phyloP scores from a whole-genome alignment of 2,113 vertebrate species.

The Tamias sibiricus region DNA sequence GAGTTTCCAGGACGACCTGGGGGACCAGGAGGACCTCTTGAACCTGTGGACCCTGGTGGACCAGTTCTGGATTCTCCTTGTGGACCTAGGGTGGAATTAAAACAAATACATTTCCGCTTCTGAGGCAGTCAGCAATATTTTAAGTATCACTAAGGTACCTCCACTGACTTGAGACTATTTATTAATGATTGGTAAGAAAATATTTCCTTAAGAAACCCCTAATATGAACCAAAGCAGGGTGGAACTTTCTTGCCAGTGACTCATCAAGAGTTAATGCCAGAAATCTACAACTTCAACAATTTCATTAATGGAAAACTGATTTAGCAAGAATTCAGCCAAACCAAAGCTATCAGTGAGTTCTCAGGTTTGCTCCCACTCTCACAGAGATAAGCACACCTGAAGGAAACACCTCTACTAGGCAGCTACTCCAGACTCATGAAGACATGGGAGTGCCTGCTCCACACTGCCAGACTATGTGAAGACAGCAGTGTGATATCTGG shows the following conservation, averaged over 20 bases:
- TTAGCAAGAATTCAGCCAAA: constrained; percentile 83
- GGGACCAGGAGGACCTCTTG: constrained; percentile 92
- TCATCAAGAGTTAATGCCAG: constrained; percentile 86
- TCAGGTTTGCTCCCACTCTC: constrained; percentile 75
- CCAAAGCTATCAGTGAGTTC: constrained; percentile 80
- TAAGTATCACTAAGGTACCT: constrained; percentile 20
- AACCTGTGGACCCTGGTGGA: constrained; percentile 92
- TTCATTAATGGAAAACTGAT: constrained; percentile 87
- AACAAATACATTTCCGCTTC: constrained; percentile 59
- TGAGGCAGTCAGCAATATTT: constrained; percentile 47
- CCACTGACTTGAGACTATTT: constrained; percentile 41
- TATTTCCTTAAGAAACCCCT: constrained; percentile 83
- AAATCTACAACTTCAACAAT: constrained; percentile 80
- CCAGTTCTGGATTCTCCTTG: constrained; percentile 95
- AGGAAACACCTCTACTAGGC: constrained; percentile 75
- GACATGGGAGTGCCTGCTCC: constrained; percentile 70
- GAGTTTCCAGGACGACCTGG: constrained; percentile 94
- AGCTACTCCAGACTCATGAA: constrained; percentile 80
- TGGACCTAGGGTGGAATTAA: constrained; percentile 88
- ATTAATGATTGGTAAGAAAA: constrained; percentile 70
- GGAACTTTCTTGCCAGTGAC: constrained; percentile 79
- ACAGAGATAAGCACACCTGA: constrained; percentile 78
- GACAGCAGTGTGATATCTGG: constrained; percentile 85
- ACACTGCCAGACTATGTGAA: constrained; percentile 75
- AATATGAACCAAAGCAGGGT: constrained; percentile 83